Evolutionary conservation across 2,797 vertebrate genomes (phyloP).

Genomic region (Avahi laniger): DNA sequence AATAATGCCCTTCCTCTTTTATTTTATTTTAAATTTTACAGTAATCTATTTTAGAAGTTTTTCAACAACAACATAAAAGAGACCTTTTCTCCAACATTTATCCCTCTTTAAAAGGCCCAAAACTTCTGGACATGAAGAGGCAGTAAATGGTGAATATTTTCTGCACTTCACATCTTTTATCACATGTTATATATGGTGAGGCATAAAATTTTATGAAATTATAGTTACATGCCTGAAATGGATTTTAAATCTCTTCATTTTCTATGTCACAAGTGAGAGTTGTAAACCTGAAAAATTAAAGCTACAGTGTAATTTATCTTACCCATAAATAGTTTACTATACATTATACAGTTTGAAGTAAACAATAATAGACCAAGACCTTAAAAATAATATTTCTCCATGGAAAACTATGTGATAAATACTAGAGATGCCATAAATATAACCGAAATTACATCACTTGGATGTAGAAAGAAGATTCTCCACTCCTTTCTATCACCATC

Average conservation of each 20-base stretch:
- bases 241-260: slow-evolving; percentile 78
- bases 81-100: background rate
- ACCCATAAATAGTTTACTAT: slow-evolving; percentile 55
- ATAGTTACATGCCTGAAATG: slow-evolving; percentile 72
- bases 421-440: background rate
- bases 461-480: background rate
- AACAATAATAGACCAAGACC: slow-evolving; percentile 58
- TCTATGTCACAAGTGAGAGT: slow-evolving; percentile 65
- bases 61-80: background rate
- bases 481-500: background rate
- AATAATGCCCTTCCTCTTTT: background rate
- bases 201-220: slow-evolving; percentile 77
- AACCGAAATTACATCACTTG: background rate
- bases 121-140: background rate
- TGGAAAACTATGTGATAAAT: slow-evolving; percentile 30
- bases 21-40: slow-evolving; percentile 10
- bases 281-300: slow-evolving; percentile 75
- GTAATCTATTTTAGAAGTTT: background rate
- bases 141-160: slow-evolving; percentile 41
- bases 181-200: slow-evolving; percentile 60
- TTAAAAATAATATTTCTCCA: slow-evolving; percentile 61
- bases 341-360: slow-evolving; percentile 52
- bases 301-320: slow-evolving; percentile 59
- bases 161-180: slow-evolving; percentile 55
- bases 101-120: background rate